phyloP scores from a whole-genome alignment of 2,888 invertebrate species.

The Idaea dimidiata region DNA sequence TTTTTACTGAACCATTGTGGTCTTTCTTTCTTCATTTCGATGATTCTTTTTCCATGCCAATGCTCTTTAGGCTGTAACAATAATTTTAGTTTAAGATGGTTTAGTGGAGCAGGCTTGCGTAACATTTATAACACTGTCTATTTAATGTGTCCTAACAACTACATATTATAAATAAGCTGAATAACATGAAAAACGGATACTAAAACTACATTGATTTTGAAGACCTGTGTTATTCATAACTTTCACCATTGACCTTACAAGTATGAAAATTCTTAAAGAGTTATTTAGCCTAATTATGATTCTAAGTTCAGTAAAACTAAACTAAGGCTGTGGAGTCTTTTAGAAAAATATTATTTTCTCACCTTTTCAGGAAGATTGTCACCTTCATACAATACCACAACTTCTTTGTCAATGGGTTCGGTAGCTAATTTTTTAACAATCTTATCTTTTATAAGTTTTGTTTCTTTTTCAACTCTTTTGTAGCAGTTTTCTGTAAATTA shows the following conservation, averaged over 20 bases:
- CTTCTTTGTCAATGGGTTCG: constrained; percentile 90
- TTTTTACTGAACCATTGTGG: constrained; percentile 95
- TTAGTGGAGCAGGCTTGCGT: no score
- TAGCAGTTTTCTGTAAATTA: constrained; percentile 88
- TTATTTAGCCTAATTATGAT: no score
- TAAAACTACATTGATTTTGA: neutral
- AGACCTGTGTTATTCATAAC: no score
- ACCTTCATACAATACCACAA: constrained; percentile 91
- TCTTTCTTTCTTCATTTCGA: constrained; percentile 92
- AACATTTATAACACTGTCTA: no score
- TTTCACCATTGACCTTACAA: no score
- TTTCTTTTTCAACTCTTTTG: constrained; percentile 89
- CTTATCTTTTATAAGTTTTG: constrained; percentile 87
- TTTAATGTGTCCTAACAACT: neutral
- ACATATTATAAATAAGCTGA: neutral
- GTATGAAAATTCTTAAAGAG: constrained; percentile 4
- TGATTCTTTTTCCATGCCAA: constrained; percentile 87
- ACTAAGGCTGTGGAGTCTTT: no score
- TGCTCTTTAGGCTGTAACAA: constrained; percentile 77
- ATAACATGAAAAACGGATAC: neutral
- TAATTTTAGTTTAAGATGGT: neutral
- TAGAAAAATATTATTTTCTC: no score
- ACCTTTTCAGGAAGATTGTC: constrained; percentile 83
- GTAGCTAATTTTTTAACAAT: constrained; percentile 86
- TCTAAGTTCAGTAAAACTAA: no score